phyloP scores from a whole-genome alignment of 2,797 vertebrate species.

The Phoxinus dragarum region DNA sequence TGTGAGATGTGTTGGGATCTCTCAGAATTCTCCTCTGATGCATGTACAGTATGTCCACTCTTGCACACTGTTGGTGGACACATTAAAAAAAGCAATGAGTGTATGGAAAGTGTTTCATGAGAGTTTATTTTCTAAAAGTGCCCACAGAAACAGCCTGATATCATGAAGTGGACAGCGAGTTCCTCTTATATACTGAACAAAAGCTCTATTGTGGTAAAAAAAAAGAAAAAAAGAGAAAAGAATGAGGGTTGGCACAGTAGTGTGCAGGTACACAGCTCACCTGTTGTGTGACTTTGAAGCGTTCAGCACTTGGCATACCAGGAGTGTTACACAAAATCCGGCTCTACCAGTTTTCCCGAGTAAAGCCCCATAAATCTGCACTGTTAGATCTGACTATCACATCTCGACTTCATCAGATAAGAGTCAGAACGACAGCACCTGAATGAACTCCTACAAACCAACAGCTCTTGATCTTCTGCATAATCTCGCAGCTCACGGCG shows the following conservation, averaged over 20 bases:
- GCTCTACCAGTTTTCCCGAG: slow-evolving; percentile 70
- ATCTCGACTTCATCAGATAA: slow-evolving; percentile 44
- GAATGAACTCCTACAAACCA: slow-evolving; percentile 7
- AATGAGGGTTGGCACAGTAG: slow-evolving; percentile 65
- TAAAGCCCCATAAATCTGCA: slow-evolving; percentile 43
- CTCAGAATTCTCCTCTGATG: not conserved
- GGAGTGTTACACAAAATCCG: slow-evolving; percentile 72
- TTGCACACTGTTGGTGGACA: not conserved
- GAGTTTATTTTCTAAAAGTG: slow-evolving; percentile 2
- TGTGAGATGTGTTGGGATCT: not conserved
- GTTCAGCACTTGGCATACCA: slow-evolving; percentile 65
- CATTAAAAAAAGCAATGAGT: not conserved
- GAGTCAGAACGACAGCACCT: slow-evolving; percentile 35
- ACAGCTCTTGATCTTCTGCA: slow-evolving; percentile 13
- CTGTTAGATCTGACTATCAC: slow-evolving; percentile 52
- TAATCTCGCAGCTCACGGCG: slow-evolving; percentile 28
- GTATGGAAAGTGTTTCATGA: not conserved
- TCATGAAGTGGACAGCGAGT: slow-evolving; percentile 26
- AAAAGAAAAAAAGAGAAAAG: slow-evolving; percentile 58
- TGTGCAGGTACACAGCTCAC: slow-evolving; percentile 70
- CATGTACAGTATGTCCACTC: not conserved
- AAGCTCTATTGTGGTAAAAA: slow-evolving; percentile 50
- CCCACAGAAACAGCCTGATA: not conserved
- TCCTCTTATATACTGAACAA: slow-evolving; percentile 50
- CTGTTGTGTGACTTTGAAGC: slow-evolving; percentile 70